Evolutionary conservation across 2,113 vertebrate genomes (phyloP), one percentile per base, ranked within the genome.

Genomic region (Elgaria multicarinata): DNA sequence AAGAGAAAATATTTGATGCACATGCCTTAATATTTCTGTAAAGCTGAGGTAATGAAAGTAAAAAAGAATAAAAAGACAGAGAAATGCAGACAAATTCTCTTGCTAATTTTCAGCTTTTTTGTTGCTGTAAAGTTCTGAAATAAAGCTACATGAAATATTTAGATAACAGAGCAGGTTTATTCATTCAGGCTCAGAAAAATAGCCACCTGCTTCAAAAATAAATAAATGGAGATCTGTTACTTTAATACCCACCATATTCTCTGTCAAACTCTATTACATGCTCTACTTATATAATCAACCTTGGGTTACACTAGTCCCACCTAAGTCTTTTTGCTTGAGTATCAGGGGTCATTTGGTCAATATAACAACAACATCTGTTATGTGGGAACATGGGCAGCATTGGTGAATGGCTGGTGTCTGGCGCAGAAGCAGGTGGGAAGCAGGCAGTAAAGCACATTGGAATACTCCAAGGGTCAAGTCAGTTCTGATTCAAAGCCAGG

Each of bases 1-100:
- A 80, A 87, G 28, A 58, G 58, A 85, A 9, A 84, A 58, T 1
- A 33, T 91, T 69, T 16, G 24, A 39, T 46, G 53, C 6, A 53
- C 85, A 53, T 0, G 83, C 79, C 58, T 76, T 81, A 39, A 0
- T 1, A 28, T 26, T 36, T 58, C 46, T 39, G 33, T 75, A 24
- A 24, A 74, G 1, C 2, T 78, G 58, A 4, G 81, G 77, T 62
- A 28, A 81, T 26, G 39, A 80, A 80, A 67, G 53, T n/a, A 76
- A 91, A 89, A 46, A 44, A n/a, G 53, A 77, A 0, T 24, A 33
- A 92, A 0, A 66, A 86, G 7, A 20, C n/a, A 74, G 72, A 93
- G 76, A n/a, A 92, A 14, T 5, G 79, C 36, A 69, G 86, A 91
- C 76, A 24, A 82, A 91, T 87, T 81, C 24, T 46, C 46, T 71